phyloP scores from a whole-genome alignment of 2,797 vertebrate genomes.

The Tiaroga cobitis region DNA sequence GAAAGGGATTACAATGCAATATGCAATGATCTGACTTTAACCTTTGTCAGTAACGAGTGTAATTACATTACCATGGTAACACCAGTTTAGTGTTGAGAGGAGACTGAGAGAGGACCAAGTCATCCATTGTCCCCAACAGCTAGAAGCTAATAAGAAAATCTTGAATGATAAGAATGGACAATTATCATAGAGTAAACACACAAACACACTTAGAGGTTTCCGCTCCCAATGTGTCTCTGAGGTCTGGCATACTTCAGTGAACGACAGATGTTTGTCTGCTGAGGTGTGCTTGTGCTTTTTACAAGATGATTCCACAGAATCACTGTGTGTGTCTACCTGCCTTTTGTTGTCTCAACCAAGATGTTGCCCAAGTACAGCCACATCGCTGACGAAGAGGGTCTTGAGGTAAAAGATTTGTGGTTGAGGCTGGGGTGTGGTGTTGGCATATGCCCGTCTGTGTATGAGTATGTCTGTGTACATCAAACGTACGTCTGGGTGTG shows the following conservation, averaged over 20 bases:
- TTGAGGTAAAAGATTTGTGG: slow-evolving; percentile 29
- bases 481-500: slow-evolving; percentile 16
- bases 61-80: slow-evolving; percentile 5
- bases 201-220: neutral
- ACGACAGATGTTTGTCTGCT: slow-evolving; percentile 23
- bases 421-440: slow-evolving; percentile 36
- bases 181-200: neutral
- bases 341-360: neutral
- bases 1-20: slow-evolving; percentile 17
- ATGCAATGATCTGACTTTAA: slow-evolving; percentile 16
- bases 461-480: slow-evolving; percentile 20
- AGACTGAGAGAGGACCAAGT: slow-evolving; percentile 1
- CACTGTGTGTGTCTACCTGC: neutral
- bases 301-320: slow-evolving; percentile 1
- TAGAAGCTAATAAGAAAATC: slow-evolving; percentile 11
- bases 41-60: slow-evolving; percentile 8
- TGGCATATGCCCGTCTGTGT: slow-evolving; percentile 32
- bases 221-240: neutral
- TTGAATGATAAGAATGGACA: neutral
- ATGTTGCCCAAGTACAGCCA: neutral
- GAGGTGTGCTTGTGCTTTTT: slow-evolving; percentile 23
- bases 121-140: neutral
- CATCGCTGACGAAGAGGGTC: slow-evolving; percentile 4
- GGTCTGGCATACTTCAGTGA: neutral
- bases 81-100: neutral